Evolutionary conservation across 2,888 invertebrate species (phyloP).

Genomic region (Pollenia griseotomentosa): DNA sequence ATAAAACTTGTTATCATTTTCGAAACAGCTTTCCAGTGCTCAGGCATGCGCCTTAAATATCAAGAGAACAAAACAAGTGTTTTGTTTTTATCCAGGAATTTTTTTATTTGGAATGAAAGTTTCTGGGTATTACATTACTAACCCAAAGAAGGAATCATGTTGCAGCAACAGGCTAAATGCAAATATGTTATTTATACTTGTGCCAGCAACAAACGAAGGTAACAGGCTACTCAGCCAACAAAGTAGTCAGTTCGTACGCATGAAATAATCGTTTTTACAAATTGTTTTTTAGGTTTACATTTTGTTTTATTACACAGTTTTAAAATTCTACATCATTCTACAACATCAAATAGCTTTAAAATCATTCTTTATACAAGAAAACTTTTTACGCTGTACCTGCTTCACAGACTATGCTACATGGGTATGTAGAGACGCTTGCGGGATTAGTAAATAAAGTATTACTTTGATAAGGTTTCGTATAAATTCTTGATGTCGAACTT

Average conservation of each 20-base stretch:
- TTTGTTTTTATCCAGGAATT: slow-evolving; percentile 43
- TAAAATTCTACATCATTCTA: too few relatives aligned
- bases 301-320: not conserved
- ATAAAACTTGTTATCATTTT: slow-evolving; percentile 32
- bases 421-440: too few relatives aligned
- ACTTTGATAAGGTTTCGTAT: too few relatives aligned
- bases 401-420: too few relatives aligned
- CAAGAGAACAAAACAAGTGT: not conserved
- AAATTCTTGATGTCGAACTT: too few relatives aligned
- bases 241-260: not conserved
- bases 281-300: not conserved
- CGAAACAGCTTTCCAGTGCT: slow-evolving; percentile 56
- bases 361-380: too few relatives aligned
- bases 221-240: not conserved
- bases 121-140: slow-evolving; percentile 57
- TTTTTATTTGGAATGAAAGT: slow-evolving; percentile 11
- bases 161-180: slow-evolving; percentile 73
- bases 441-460: too few relatives aligned
- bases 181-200: slow-evolving; percentile 47
- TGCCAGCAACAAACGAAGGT: slow-evolving; percentile 5
- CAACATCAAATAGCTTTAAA: too few relatives aligned
- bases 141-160: slow-evolving; percentile 43
- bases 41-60: slow-evolving; percentile 42
- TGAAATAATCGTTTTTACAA: not conserved
- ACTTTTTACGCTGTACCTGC: too few relatives aligned